Conservation (phyloP, 2,113 vertebrate genomes). For the Protobothrops flavoviridis region DNA sequence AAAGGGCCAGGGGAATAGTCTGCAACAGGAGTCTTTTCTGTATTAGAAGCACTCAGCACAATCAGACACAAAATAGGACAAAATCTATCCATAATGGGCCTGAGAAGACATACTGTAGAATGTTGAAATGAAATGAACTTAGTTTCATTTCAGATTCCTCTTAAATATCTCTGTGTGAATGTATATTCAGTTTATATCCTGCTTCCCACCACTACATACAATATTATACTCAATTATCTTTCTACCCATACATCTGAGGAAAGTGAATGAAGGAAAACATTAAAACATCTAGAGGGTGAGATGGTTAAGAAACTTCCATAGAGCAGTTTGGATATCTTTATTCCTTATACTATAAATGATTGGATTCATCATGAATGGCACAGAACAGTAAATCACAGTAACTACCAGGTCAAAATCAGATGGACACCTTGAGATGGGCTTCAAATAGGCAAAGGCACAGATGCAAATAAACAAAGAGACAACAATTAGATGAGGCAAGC, state of each 20-base stretch:
- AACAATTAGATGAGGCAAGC: not conserved
- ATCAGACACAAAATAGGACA: not conserved
- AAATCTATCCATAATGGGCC: not conserved
- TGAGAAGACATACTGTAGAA: not conserved
- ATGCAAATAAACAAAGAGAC: not conserved
- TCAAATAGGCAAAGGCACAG: not conserved
- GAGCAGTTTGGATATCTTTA: slow-evolving; percentile 13
- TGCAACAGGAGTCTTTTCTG: not conserved
- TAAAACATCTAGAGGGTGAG: not conserved
- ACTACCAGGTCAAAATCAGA: not conserved
- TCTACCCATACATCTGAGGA: not conserved
- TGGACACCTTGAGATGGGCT: not conserved
- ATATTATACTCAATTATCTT: not conserved
- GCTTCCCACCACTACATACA: not conserved
- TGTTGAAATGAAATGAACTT: not conserved
- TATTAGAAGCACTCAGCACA: not conserved
- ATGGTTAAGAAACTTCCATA: not conserved
- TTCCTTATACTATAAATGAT: slow-evolving; percentile 33
- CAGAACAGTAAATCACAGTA: slow-evolving; percentile 18
- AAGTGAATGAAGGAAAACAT: not conserved
- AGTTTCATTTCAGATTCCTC: not conserved
- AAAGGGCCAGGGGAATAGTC: not conserved
- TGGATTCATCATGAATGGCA: slow-evolving; percentile 26
- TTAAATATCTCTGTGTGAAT: not conserved
- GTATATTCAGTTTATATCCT: not conserved